A percentile compares a stretch with the other conserved stretches of the same genome.
Evolutionary conservation across 64 coral and sea anemone genomes (phyloP).

Genomic region (Astreopora myriophthalma): DNA sequence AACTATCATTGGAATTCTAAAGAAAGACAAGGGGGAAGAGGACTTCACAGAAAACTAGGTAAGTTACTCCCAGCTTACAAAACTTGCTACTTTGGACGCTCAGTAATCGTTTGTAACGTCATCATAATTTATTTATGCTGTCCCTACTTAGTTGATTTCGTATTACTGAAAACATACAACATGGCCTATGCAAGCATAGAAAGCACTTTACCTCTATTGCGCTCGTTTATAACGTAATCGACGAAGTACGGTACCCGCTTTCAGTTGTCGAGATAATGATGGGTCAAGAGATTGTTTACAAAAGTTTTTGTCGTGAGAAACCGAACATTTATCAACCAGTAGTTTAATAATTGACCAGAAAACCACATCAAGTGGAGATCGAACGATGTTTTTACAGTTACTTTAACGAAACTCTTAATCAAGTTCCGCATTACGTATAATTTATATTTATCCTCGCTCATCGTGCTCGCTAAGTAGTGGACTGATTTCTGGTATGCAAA

Average conservation of each 20-base stretch:
- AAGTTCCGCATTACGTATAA: no score
- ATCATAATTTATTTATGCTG: not conserved
- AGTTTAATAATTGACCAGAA: not conserved
- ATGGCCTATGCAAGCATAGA: not conserved
- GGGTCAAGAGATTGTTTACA: not conserved
- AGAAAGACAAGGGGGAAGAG: not conserved
- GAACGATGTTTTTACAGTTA: no score
- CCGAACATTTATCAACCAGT: not conserved
- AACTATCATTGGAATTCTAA: not conserved
- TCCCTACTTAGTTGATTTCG: not conserved
- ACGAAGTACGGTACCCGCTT: not conserved
- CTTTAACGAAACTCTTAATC: no score
- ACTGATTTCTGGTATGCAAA: not conserved
- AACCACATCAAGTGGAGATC: not conserved
- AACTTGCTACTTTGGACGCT: no score
- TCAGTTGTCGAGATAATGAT: not conserved
- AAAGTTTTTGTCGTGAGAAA: no score
- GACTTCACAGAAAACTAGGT: not conserved
- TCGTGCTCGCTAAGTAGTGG: no score
- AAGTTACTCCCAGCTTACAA: constrained; percentile 1
- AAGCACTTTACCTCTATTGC: not conserved
- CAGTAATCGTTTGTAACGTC: no score
- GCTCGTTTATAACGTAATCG: not conserved
- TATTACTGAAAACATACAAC: not conserved
- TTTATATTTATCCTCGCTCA: no score